These are phyloP conservation scores for Orbicella faveolata DNA, from an alignment of 64 coral and sea anemone species.

Conservation along the genomic window DNA sequence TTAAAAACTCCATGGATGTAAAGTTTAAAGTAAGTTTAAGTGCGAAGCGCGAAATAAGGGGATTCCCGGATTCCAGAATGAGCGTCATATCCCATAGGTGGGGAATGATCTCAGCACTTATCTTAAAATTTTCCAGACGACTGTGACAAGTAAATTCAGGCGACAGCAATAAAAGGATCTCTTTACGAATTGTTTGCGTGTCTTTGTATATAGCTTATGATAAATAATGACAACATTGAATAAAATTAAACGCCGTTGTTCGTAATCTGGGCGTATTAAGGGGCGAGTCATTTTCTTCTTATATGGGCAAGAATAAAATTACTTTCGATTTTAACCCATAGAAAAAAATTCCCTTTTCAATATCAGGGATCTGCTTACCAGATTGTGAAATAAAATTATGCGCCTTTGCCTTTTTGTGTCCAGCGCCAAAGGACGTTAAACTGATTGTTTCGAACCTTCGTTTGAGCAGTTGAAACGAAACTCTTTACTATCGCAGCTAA, in stretches of 20 bases:
- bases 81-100: neutral
- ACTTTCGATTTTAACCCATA: no score
- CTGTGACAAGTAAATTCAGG: neutral
- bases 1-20: no score
- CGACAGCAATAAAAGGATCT: no score
- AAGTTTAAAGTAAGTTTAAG: neutral
- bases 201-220: no score
- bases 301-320: no score
- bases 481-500: neutral
- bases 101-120: neutral
- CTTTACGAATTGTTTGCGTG: no score
- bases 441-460: neutral
- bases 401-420: neutral
- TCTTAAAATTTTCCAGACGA: neutral
- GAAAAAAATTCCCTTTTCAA: no score
- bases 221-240: no score
- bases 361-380: neutral
- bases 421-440: no score
- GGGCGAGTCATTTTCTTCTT: no score
- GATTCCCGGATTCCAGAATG: neutral
- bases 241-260: no score
- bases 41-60: neutral
- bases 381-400: neutral
- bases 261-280: no score
- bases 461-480: neutral